Conservation (phyloP, 2,888 invertebrate species). For the Podotricha telesiphe region DNA sequence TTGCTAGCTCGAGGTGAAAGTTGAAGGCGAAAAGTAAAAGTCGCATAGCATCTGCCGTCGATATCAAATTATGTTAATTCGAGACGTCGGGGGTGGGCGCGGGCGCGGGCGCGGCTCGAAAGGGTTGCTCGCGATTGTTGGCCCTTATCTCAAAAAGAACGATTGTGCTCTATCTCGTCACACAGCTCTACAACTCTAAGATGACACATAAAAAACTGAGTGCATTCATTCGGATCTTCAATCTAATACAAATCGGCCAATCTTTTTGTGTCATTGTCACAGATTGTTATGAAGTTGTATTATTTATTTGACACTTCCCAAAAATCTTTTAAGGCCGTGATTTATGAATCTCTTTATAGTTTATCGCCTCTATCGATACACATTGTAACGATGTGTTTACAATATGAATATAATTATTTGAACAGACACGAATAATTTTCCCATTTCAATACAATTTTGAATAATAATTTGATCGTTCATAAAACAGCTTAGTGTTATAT, state of each 20-base stretch:
- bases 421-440: constrained; percentile 23
- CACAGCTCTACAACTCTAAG: constrained; percentile 50
- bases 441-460: constrained; percentile 19
- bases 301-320: constrained; percentile 63
- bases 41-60: constrained; percentile 69
- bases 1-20: constrained; percentile 77
- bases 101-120: constrained; percentile 53
- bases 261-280: constrained; percentile 62
- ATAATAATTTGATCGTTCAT: constrained; percentile 10
- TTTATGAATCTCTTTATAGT: constrained; percentile 57
- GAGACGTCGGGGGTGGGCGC: constrained; percentile 54
- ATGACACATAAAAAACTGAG: constrained; percentile 63
- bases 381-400: constrained; percentile 38
- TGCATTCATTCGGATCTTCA: constrained; percentile 62
- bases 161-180: constrained; percentile 60
- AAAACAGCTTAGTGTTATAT: constrained; percentile 3
- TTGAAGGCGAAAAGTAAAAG: constrained; percentile 81
- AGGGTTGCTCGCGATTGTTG: constrained; percentile 66
- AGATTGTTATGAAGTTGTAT: constrained; percentile 59
- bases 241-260: constrained; percentile 73
- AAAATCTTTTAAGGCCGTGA: constrained; percentile 62
- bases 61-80: constrained; percentile 72
- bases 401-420: constrained; percentile 31
- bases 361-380: constrained; percentile 43
- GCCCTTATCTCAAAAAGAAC: constrained; percentile 66